These are phyloP conservation scores for Scalopus aquaticus DNA, from an alignment of 2,113 vertebrate species.

Conservation along the genomic window DNA sequence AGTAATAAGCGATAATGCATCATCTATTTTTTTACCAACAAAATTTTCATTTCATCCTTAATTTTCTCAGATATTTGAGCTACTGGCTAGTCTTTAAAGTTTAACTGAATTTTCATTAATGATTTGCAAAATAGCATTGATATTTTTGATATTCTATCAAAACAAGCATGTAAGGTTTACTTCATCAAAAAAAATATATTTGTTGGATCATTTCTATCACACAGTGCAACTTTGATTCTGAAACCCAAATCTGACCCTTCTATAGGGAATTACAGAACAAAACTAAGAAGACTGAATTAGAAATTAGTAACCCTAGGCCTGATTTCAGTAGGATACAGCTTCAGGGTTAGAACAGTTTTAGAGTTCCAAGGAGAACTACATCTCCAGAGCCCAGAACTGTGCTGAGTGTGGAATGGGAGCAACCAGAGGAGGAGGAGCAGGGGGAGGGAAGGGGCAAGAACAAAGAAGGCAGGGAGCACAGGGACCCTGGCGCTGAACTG, in stretches of 20 bases:
- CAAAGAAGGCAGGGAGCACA: no score
- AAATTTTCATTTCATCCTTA: no score
- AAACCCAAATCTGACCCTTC: background rate
- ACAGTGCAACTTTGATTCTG: background rate
- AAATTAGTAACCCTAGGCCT: background rate
- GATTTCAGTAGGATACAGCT: background rate
- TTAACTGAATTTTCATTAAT: no score
- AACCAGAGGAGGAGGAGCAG: no score
- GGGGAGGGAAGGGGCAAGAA: no score
- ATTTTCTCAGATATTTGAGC: no score
- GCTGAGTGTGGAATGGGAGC: background rate
- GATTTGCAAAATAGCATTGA: no score
- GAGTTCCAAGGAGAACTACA: background rate
- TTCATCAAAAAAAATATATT: background rate
- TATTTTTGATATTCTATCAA: background rate
- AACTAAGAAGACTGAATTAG: background rate
- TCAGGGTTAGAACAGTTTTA: background rate
- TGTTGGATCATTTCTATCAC: background rate
- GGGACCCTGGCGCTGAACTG: no score
- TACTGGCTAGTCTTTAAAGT: no score
- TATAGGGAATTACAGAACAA: background rate
- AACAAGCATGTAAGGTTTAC: background rate
- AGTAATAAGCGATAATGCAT: background rate
- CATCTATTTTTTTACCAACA: background rate
- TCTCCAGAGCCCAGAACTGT: background rate